Conservation (phyloP, 2,797 vertebrate species). For the Numenius phaeopus region DNA sequence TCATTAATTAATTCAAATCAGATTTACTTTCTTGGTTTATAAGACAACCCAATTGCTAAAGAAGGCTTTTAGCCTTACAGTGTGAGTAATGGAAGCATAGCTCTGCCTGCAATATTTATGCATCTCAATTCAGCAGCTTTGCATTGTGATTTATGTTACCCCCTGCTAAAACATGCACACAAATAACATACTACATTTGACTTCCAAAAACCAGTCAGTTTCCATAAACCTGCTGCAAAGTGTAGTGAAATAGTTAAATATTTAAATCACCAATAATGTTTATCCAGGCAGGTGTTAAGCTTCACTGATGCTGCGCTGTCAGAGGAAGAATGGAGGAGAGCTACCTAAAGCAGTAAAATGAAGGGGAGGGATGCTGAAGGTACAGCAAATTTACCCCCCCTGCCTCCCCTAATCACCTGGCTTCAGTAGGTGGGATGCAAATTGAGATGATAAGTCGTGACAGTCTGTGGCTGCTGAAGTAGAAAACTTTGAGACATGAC, state of each 20-base stretch:
- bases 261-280: background rate
- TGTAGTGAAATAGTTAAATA: background rate
- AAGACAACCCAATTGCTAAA: background rate
- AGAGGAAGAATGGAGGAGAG: background rate
- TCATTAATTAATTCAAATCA: conserved; percentile 53
- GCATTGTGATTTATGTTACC: background rate
- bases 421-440: background rate
- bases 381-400: background rate
- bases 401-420: fast-evolving
- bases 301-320: background rate
- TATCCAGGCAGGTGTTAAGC: background rate
- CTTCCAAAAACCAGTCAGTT: background rate
- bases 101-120: background rate
- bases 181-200: background rate
- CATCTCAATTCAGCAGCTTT: background rate
- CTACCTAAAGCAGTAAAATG: background rate
- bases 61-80: conserved; percentile 12
- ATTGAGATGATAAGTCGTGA: background rate
- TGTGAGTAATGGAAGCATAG: background rate
- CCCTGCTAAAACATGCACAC: background rate
- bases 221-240: background rate
- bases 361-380: background rate
- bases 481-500: background rate
- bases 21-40: conserved; percentile 40
- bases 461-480: background rate